phyloP scores from a whole-genome alignment of 2,888 invertebrate genomes.

The Elysia crispata region DNA sequence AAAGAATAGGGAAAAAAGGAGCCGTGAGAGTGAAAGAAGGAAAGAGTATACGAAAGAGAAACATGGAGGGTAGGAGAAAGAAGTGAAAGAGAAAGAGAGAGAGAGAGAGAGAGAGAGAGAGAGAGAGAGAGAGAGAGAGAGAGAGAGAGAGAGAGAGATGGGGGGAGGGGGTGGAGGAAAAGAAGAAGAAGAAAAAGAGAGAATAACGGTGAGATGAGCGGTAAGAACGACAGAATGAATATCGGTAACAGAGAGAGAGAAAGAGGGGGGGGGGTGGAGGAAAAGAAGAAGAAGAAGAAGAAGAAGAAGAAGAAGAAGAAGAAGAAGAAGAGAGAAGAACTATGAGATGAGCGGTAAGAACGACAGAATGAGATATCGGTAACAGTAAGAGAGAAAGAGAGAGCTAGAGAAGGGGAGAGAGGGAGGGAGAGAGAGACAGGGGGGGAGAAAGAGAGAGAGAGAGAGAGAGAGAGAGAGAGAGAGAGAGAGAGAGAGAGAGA shows the following conservation, averaged over 20 bases:
- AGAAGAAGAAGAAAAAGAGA: not conserved
- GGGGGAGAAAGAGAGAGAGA: no score
- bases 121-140: not conserved
- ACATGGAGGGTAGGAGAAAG: no score
- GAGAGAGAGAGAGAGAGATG: not conserved
- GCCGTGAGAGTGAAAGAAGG: slow-evolving; percentile 10
- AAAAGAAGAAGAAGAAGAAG: slow-evolving; percentile 18
- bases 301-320: not conserved
- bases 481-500: no score
- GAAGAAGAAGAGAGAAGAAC: no score
- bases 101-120: not conserved
- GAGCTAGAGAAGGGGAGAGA: no score
- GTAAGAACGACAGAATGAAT: not conserved
- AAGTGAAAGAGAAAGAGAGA: not conserved
- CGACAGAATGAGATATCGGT: no score
- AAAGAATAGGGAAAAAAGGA: not conserved
- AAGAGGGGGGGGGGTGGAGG: not conserved
- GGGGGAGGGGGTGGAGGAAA: not conserved
- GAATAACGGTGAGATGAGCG: not conserved
- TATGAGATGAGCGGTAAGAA: no score
- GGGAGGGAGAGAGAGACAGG: no score
- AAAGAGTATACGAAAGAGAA: not conserved
- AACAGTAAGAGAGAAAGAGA: no score
- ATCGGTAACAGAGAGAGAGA: not conserved
- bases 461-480: no score